These are phyloP conservation scores for Pycnomerus fuliginosus DNA, from an alignment of 2,888 invertebrate species.

Conservation along the genomic window DNA sequence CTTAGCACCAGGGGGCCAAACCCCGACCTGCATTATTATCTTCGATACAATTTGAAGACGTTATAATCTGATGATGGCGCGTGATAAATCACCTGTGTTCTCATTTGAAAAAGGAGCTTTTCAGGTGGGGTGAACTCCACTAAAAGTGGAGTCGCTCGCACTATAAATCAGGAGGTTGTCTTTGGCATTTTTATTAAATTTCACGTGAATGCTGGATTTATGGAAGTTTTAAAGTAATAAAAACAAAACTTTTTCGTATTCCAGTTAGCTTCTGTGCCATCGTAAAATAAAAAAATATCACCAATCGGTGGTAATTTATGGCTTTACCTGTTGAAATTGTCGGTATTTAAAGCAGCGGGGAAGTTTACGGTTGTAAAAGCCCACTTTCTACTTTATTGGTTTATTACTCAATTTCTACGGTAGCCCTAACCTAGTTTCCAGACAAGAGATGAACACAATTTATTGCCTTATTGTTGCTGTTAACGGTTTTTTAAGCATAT, in stretches of 20 bases:
- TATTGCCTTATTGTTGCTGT: conserved; percentile 15
- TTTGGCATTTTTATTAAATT: conserved; percentile 29
- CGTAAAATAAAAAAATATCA: conserved; percentile 15
- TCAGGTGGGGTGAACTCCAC: conserved; percentile 15
- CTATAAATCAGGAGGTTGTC: conserved; percentile 26
- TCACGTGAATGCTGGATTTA: conserved; percentile 22
- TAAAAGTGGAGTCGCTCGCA: conserved; percentile 40
- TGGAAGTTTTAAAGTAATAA: conserved; percentile 25
- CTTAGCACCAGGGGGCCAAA: conserved; percentile 29
- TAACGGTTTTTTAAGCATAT: conserved; percentile 1
- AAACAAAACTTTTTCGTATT: conserved; percentile 20
- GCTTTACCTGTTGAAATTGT: conserved; percentile 19
- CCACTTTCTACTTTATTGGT: conserved; percentile 31
- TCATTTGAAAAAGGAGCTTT: conserved; percentile 15
- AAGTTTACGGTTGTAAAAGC: conserved; percentile 14
- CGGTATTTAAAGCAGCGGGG: conserved; percentile 4
- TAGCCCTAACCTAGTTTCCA: conserved; percentile 19
- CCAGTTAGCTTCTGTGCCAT: conserved; percentile 11
- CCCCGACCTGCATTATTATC: conserved; percentile 13
- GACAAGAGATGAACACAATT: conserved; percentile 16
- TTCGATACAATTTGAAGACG: conserved; percentile 10
- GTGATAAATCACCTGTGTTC: conserved; percentile 18
- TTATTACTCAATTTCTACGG: conserved; percentile 29
- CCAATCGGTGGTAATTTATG: conserved; percentile 20
- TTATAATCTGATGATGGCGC: conserved; percentile 3